Conservation (phyloP, 2,113 vertebrate genomes). For the Struthio camelus region DNA sequence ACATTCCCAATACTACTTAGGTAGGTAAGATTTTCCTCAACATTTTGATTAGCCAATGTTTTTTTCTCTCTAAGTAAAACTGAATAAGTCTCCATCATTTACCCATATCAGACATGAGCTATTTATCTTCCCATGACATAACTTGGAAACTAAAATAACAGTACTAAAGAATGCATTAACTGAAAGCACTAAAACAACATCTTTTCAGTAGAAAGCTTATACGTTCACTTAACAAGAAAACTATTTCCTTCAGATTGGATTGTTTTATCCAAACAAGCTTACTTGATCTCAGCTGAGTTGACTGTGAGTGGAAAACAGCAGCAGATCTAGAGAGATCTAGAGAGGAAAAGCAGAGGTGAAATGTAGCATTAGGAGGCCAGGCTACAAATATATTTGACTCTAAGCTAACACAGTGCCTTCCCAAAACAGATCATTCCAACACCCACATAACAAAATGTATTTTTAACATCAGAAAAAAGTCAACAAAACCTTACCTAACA, state of each 20-base stretch:
- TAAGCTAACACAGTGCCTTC: not conserved
- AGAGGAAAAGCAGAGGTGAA: not conserved
- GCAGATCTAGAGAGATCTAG: not conserved
- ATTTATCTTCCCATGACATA: not conserved
- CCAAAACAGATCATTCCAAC: constrained; percentile 15
- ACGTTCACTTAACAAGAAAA: not conserved
- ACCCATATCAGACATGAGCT: not conserved
- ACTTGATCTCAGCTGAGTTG: constrained; percentile 56
- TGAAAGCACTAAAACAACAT: not conserved
- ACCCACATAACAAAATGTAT: not conserved
- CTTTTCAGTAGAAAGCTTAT: not conserved
- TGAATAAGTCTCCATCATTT: not conserved
- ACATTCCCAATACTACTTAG: not conserved
- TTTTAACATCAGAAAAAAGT: constrained; percentile 29
- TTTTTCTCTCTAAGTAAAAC: not conserved
- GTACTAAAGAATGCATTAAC: not conserved
- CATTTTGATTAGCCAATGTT: not conserved
- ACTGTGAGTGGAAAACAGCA: not conserved
- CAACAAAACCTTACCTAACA: constrained; percentile 12
- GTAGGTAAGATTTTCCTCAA: not conserved
- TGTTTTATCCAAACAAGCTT: constrained; percentile 23
- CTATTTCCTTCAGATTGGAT: not conserved
- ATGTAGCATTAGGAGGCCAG: not conserved
- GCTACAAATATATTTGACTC: constrained; percentile 25
- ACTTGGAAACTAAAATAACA: not conserved